Conservation (phyloP, 2,888 invertebrate species). For the Octodonta nipae region DNA sequence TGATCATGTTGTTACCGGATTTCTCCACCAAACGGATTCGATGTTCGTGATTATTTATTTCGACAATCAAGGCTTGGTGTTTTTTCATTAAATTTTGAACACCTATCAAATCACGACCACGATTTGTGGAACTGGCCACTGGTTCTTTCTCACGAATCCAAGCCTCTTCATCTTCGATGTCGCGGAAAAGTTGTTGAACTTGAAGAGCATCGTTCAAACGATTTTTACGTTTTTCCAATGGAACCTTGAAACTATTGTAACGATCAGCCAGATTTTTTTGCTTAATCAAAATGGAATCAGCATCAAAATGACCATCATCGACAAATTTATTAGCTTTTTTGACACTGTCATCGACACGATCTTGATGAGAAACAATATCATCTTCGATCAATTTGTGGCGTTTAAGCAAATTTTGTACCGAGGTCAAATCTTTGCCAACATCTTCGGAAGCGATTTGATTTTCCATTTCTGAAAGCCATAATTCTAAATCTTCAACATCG, state of each 20-base stretch:
- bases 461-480: constrained; percentile 94
- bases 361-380: constrained; percentile 91
- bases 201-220: constrained; percentile 83
- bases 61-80: constrained; percentile 92
- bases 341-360: constrained; percentile 84
- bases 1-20: constrained; percentile 78
- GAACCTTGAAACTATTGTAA: constrained; percentile 72
- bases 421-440: constrained; percentile 95
- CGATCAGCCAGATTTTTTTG: constrained; percentile 67
- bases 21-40: constrained; percentile 82
- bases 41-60: constrained; percentile 89
- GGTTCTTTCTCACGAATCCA: constrained; percentile 99
- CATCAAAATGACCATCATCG: constrained; percentile 90
- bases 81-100: constrained; percentile 99
- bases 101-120: constrained; percentile 82
- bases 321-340: constrained; percentile 85
- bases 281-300: constrained; percentile 84
- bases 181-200: constrained; percentile 94
- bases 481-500: constrained; percentile 93
- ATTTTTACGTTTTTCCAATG: constrained; percentile 79
- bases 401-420: constrained; percentile 97
- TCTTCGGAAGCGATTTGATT: constrained; percentile 91
- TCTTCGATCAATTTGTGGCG: constrained; percentile 93
- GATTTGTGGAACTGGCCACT: constrained; percentile 48
- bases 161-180: constrained; percentile 96